Conservation (phyloP, 35 echinoderm and acorn worm species). For the Anneissia japonica region DNA sequence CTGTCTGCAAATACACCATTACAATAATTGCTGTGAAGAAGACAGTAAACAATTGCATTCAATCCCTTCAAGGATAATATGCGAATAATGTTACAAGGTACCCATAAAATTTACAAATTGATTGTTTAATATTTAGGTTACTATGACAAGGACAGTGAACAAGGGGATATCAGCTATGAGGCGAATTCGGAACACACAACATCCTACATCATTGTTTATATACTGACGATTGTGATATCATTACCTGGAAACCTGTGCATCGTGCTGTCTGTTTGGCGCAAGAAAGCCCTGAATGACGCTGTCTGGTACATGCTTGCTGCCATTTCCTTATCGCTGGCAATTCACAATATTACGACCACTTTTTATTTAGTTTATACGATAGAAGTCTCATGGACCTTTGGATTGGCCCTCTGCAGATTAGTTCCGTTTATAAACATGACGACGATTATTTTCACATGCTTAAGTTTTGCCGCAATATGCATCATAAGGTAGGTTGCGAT, state of each 20-base stretch:
- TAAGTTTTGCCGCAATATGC: neutral
- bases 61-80: too few relatives aligned
- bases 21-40: too few relatives aligned
- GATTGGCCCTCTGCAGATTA: neutral
- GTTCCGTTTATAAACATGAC: neutral
- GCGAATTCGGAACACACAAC: neutral
- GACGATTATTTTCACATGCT: neutral
- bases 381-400: neutral
- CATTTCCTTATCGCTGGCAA: neutral
- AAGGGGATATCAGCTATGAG: neutral
- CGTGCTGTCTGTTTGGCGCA: neutral
- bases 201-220: neutral
- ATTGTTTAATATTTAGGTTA: neutral
- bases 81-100: too few relatives aligned
- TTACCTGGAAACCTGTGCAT: neutral
- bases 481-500: neutral
- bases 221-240: neutral
- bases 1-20: too few relatives aligned
- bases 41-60: too few relatives aligned
- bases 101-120: too few relatives aligned
- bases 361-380: neutral
- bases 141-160: neutral
- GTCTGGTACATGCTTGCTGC: neutral
- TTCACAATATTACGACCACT: neutral
- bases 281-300: neutral